A percentile compares a stretch with the other conserved stretches of the same genome.
Evolutionary conservation across 2,113 vertebrate species (phyloP).

Genomic region (Octodon degus): DNA sequence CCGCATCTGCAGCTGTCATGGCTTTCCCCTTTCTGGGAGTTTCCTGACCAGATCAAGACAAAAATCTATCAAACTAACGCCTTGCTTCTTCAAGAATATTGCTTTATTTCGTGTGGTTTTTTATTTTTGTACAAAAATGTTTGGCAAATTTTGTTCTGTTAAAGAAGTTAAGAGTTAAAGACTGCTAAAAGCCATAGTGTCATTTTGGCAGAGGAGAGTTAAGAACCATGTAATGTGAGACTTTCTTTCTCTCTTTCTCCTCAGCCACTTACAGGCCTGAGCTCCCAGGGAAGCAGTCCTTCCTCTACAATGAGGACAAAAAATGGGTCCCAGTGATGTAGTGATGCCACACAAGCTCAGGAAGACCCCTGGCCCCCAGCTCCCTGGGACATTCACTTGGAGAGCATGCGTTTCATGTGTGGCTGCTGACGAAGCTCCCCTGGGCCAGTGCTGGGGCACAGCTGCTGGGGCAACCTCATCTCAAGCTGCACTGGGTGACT

Average conservation of each 20-base stretch:
- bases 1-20: neutral
- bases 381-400: neutral
- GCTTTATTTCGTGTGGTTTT: neutral
- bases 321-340: slow-evolving; percentile 83
- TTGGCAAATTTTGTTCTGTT: neutral
- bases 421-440: neutral
- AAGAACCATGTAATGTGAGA: neutral
- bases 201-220: neutral
- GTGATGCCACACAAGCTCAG: neutral
- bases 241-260: neutral
- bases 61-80: neutral
- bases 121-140: neutral
- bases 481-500: neutral
- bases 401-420: neutral
- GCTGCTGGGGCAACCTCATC: neutral
- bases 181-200: neutral
- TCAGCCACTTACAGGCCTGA: slow-evolving; percentile 86
- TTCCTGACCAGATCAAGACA: slow-evolving; percentile 23
- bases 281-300: slow-evolving; percentile 83
- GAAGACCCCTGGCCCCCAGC: neutral
- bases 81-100: neutral
- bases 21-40: neutral
- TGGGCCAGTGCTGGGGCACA: accelerated
- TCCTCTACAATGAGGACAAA: slow-evolving; percentile 84
- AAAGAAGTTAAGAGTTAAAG: slow-evolving; percentile 19